Evolutionary conservation across 2,797 vertebrate species (phyloP), one percentile per base, ranked within the genome.

Genomic region (Catamblyrhynchus diadema): DNA sequence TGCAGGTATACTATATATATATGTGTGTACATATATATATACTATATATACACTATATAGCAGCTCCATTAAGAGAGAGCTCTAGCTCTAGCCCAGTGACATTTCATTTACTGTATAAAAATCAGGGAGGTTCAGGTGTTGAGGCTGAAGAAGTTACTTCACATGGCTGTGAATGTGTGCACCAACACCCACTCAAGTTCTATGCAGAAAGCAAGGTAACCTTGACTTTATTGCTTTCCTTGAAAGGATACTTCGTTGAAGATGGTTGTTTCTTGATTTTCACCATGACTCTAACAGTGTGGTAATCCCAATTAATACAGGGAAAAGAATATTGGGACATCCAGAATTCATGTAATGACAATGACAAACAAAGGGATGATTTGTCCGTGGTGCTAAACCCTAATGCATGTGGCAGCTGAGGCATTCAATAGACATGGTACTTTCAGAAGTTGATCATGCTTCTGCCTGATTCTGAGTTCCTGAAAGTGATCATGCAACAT

Each of bases 361-460:
- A 37, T 47, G 54, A 21, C 28, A 53, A 83, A 77, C 25, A 24
- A 86, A 77, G 17, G 42, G 45, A 61, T 72, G 45, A 59, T 25
- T 74, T 88, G 8, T 62, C 28, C 0, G 0, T 62, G 19, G 8
- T 54, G 19, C 9, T 37, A 22, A 6, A 6, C 51, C 28, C 42
- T 60, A 61, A 69, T 2, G 14, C 2, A 1, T 45, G 21, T 35
- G 44, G n/a, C 20, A 71, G 19, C 12, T 27, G 28, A 71, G 48
- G 25, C 18, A 47, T 33, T 45, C 60, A 37, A 69, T 3, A 53
- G 28, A 67, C 18, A 9, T 0, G 2, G 12, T 53, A 59, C 42
- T 80, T 92, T 50, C 28, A 82, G 60, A 77, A 71, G 41, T 0
- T 82, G 41, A 56, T 33, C 5, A 35, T 2, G 1, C 20, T 85